A percentile compares a stretch with the other conserved stretches of the same genome.
Conservation (phyloP, 2,888 invertebrate species). For the Masnerella sp. region DNA sequence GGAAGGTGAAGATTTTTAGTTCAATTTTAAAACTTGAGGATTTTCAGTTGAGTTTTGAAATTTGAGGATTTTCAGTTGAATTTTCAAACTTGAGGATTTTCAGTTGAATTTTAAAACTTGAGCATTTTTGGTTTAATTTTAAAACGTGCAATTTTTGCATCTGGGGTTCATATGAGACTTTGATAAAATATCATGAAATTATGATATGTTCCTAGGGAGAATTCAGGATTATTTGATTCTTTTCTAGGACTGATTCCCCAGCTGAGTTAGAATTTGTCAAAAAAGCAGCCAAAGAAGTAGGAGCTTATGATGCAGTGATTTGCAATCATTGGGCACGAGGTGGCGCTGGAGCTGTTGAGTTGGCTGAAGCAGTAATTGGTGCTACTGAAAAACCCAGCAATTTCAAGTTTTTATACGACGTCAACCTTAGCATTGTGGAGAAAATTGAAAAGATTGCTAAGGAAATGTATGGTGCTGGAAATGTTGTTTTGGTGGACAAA, state of each 20-base stretch:
- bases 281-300: slow-evolving; percentile 84
- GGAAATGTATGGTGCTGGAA: slow-evolving; percentile 97
- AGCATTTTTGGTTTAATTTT: too few relatives aligned
- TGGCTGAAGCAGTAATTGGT: slow-evolving; percentile 91
- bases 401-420: slow-evolving; percentile 85
- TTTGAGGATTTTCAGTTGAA: too few relatives aligned
- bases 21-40: too few relatives aligned
- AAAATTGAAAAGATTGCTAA: slow-evolving; percentile 93
- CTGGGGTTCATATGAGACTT: too few relatives aligned
- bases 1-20: too few relatives aligned
- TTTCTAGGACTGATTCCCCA: slow-evolving; percentile 87
- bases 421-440: slow-evolving; percentile 85
- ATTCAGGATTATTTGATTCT: slow-evolving; percentile 52
- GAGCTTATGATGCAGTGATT: slow-evolving; percentile 92
- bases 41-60: too few relatives aligned
- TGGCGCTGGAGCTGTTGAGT: slow-evolving; percentile 89
- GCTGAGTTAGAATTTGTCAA: slow-evolving; percentile 90
- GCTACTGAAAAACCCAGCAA: slow-evolving; percentile 84
- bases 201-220: too few relatives aligned
- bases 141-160: too few relatives aligned
- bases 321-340: slow-evolving; percentile 95
- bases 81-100: too few relatives aligned
- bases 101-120: too few relatives aligned
- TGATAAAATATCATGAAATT: too few relatives aligned
- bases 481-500: slow-evolving; percentile 85